Conservation (phyloP, 2,113 vertebrate species). For the Zootoca vivipara region DNA sequence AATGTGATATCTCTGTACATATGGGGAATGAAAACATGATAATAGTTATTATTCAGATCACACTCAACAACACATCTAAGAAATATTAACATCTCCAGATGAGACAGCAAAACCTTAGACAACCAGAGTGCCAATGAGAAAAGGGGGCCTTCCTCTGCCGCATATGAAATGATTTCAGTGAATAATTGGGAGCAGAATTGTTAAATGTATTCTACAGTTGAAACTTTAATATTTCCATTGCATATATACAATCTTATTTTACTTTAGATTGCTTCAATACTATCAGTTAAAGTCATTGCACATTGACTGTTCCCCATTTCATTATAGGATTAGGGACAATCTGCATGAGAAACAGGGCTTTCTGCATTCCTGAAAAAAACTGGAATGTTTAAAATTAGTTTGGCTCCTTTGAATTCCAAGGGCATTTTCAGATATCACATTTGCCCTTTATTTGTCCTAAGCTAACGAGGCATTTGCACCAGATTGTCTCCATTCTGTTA, state of each 20-base stretch:
- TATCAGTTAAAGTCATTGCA: not conserved
- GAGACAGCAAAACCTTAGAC: not conserved
- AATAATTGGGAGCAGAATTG: not conserved
- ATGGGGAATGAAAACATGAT: not conserved
- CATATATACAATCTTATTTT: slow-evolving; percentile 15
- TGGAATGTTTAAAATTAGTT: not conserved
- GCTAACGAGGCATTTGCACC: not conserved
- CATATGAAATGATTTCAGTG: slow-evolving; percentile 7
- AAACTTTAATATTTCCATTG: slow-evolving; percentile 14
- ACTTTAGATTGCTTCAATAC: slow-evolving; percentile 21
- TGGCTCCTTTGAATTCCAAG: not conserved
- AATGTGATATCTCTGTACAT: not conserved
- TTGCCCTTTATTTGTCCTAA: not conserved
- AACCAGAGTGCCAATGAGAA: not conserved
- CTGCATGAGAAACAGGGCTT: not conserved
- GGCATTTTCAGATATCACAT: not conserved
- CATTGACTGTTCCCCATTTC: not conserved
- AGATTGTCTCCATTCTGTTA: not conserved
- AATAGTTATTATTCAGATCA: slow-evolving; percentile 12
- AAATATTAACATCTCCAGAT: slow-evolving; percentile 1
- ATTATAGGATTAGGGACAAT: not conserved
- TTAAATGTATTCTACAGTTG: slow-evolving; percentile 9
- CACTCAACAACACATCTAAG: not conserved
- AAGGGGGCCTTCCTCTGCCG: not conserved
- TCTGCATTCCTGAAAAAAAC: not conserved